These are phyloP conservation scores for Cettia cetti DNA, from an alignment of 2,113 vertebrate genomes.

Conservation along the genomic window DNA sequence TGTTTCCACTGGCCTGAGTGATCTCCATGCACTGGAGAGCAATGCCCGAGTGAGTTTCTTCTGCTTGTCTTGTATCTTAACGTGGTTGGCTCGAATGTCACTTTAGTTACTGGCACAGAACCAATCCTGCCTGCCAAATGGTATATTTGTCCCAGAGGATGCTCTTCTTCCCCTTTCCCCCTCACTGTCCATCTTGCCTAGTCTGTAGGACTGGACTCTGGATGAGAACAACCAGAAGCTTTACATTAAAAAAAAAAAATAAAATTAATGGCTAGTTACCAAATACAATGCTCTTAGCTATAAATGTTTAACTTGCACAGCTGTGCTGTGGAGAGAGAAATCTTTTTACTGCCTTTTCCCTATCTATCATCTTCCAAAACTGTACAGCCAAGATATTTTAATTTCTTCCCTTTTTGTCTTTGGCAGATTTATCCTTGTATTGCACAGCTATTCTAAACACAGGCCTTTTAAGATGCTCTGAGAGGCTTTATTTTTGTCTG, in stretches of 20 bases:
- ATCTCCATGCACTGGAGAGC: not conserved
- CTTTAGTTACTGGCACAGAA: not conserved
- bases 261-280: not conserved
- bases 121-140: not conserved
- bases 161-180: not conserved
- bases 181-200: rapidly evolving
- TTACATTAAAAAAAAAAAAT: not conserved
- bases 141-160: not conserved
- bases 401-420: conserved; percentile 10
- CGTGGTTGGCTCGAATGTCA: not conserved
- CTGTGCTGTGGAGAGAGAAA: not conserved
- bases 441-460: not conserved
- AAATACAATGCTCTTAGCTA: not conserved
- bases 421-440: not conserved
- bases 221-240: not conserved
- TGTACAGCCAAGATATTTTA: not conserved
- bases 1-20: not conserved
- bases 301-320: not conserved
- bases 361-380: not conserved
- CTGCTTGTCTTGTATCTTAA: not conserved
- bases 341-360: not conserved
- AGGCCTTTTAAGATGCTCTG: not conserved
- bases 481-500: not conserved
- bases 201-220: not conserved
- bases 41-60: not conserved